Percentiles rank a stretch among this genome's conserved stretches.
These are phyloP conservation scores for Rhorus exstirpatorius DNA, from an alignment of 2,888 invertebrate species.

Conservation along the genomic window DNA sequence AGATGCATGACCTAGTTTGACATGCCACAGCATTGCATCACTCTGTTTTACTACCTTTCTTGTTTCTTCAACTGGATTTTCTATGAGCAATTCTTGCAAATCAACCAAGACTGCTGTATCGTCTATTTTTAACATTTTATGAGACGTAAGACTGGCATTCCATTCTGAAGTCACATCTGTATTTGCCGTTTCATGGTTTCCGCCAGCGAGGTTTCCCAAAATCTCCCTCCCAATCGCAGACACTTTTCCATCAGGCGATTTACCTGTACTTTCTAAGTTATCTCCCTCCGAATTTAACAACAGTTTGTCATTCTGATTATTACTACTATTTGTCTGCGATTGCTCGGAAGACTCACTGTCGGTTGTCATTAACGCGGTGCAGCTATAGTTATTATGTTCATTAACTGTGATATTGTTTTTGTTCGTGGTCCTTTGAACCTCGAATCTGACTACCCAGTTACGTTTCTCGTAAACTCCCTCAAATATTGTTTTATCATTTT, in stretches of 20 bases:
- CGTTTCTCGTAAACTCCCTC: conserved; percentile 64
- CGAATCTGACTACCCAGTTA: conserved; percentile 60
- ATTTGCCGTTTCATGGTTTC: conserved; percentile 19
- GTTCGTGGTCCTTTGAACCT: conserved; percentile 32
- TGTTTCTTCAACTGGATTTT: too few relatives aligned
- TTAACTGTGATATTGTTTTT: conserved; percentile 9
- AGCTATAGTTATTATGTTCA: conserved; percentile 38
- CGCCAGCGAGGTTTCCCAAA: conserved; percentile 28
- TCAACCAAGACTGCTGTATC: too few relatives aligned
- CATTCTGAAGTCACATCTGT: conserved; percentile 14
- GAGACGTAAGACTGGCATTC: too few relatives aligned
- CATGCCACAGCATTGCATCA: conserved; percentile 69
- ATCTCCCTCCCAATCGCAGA: conserved; percentile 64
- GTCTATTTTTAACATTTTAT: too few relatives aligned
- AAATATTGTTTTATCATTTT: conserved; percentile 46
- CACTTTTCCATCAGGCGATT: background rate
- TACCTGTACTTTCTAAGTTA: background rate
- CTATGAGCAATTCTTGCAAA: too few relatives aligned
- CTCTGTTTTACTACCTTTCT: too few relatives aligned
- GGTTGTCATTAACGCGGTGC: conserved; percentile 35
- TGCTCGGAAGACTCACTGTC: conserved; percentile 52
- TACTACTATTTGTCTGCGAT: conserved; percentile 45
- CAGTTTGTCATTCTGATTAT: conserved; percentile 18
- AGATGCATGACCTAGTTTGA: conserved; percentile 71
- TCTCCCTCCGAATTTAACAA: conserved; percentile 46